These are phyloP conservation scores for Leptosomus discolor DNA, from an alignment of 2,113 vertebrate species.

Conservation along the genomic window DNA sequence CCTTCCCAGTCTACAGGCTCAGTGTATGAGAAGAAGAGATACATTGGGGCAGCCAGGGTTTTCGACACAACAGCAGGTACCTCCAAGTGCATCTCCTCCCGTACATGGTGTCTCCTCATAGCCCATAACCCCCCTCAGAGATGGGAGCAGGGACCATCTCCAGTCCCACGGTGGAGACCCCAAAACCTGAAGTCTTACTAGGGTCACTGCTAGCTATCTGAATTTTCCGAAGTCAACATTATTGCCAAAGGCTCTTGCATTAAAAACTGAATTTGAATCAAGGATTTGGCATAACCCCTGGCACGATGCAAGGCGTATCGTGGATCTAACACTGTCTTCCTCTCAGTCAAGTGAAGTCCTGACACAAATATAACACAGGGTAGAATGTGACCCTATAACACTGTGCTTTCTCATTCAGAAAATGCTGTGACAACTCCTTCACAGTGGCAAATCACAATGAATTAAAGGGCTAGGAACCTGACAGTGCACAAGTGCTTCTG, in stretches of 20 bases:
- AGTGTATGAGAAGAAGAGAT: not conserved
- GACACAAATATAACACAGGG: not conserved
- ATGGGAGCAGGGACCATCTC: not conserved
- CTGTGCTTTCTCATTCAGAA: not conserved
- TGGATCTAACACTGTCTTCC: not conserved
- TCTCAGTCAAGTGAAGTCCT: not conserved
- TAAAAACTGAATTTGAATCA: not conserved
- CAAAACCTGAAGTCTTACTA: not conserved
- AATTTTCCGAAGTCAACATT: not conserved
- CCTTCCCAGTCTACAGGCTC: not conserved
- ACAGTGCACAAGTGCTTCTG: not conserved
- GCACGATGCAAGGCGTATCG: not conserved
- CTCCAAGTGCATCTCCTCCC: not conserved
- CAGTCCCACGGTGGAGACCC: not conserved
- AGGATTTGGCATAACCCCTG: not conserved
- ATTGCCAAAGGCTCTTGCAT: not conserved
- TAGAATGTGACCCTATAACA: not conserved
- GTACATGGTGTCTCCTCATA: accelerated
- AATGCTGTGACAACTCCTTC: not conserved
- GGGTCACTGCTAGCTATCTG: not conserved
- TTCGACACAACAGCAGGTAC: not conserved
- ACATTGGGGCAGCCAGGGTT: not conserved
- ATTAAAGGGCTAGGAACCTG: not conserved
- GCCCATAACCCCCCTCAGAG: no score
- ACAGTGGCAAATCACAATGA: not conserved